Base-by-base conservation (phyloP, 2,113 vertebrate species). In the Pseudopipra pipra region DNA sequence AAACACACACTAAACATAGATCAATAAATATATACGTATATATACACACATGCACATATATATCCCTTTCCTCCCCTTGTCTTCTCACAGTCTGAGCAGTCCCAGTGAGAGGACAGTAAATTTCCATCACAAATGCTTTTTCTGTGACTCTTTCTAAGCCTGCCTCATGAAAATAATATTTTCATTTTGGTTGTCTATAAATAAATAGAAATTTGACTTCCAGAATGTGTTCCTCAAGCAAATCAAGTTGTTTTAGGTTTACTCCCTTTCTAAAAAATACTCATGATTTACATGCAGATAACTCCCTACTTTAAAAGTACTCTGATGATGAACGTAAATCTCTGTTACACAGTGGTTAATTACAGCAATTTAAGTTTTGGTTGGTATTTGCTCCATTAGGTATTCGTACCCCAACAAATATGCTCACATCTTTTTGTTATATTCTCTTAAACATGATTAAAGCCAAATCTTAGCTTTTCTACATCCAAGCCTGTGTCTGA, bases 91-190 rank as follows among this genome's bases (percentile, higher is more conserved):
- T n/a, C 68, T 52, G 72, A 90, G 44, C 7, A 67, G 39, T 77
- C 68, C 68, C 68, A 81, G 47, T 24, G 79, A 92, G 86, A 58
- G 30, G 59, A 89, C 35, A 46, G 61, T 65, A 95, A 87, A 52
- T 95, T 92, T 93, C 89, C 63, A 87, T 87, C 75, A 93, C 66
- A 85, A 93, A 90, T 93, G 70, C 63, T 88, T 90, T 95, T 88
- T 72, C 72, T 46, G 78, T 84, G 72, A 65, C 77, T 85, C 96
- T 96, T 95, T 90, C 35, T 24, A 82, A 95, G 80, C 61, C 56
- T 74, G 55, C 18, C 68, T 70, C 68, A 71, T 81, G 83, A 92
- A 91, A 96, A 82, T 19, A 94, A 71, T 94, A 95, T 95, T 95
- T 95, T 93, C 78, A 66, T 91, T 92, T 93, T 82, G 49, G 25